Conservation (phyloP, 2,113 vertebrate species). For the Heteronetta atricapilla region DNA sequence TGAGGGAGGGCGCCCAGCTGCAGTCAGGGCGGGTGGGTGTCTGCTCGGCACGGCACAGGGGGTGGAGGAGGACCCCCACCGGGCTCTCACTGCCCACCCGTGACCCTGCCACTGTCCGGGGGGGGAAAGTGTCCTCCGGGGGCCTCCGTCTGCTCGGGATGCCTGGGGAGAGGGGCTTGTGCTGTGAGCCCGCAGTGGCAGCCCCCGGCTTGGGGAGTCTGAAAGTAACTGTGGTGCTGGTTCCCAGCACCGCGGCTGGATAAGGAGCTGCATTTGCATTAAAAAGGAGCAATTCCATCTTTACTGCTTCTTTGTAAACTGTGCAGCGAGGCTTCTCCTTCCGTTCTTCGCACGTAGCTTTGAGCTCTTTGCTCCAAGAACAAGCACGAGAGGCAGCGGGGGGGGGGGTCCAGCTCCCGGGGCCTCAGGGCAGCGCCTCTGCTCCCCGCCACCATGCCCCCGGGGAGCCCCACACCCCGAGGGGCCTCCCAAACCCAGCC, state of each 20-base stretch:
- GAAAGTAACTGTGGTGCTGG: not conserved
- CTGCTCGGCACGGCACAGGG: rapidly evolving
- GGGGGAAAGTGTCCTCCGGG: not conserved
- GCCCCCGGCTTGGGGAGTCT: not conserved
- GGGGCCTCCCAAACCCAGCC: not conserved
- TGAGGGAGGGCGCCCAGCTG: rapidly evolving
- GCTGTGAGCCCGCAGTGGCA: not conserved
- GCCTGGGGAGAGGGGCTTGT: rapidly evolving
- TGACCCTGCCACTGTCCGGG: not conserved
- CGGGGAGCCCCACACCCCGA: rapidly evolving
- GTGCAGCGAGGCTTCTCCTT: not conserved
- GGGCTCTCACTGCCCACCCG: not conserved
- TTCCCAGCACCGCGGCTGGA: not conserved
- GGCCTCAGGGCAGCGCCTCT: not conserved
- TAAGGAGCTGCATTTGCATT: not conserved
- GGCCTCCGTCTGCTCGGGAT: rapidly evolving
- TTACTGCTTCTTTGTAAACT: not conserved
- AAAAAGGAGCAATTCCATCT: not conserved
- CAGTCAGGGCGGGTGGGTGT: not conserved
- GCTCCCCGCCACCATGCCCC: not conserved
- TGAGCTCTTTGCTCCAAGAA: not conserved
- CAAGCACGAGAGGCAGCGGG: rapidly evolving
- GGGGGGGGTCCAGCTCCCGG: rapidly evolving
- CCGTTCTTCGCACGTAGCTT: not conserved
- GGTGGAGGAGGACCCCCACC: not conserved